Percentiles rank a stretch among this genome's conserved stretches.
These are phyloP conservation scores for Callimorpha dominula DNA, from an alignment of 2,888 invertebrate species.

Conservation along the genomic window DNA sequence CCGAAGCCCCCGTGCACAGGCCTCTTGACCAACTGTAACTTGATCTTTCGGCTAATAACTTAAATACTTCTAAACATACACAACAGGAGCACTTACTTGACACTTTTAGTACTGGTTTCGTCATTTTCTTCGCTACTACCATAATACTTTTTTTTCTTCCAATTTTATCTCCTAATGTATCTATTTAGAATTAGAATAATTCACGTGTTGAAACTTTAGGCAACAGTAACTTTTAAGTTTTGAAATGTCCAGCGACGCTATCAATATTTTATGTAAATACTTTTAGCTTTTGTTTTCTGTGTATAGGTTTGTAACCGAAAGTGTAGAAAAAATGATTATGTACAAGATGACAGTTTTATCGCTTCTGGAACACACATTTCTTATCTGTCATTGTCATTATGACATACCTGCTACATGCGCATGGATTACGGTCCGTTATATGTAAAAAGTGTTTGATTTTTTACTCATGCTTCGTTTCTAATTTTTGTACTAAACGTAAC, in stretches of 20 bases:
- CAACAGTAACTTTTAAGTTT: background rate
- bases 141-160: constrained; percentile 42
- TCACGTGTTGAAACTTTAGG: constrained; percentile 3
- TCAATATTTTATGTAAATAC: background rate
- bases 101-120: constrained; percentile 69
- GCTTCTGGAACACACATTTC: background rate
- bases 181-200: background rate
- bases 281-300: background rate
- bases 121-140: constrained; percentile 69
- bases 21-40: background rate
- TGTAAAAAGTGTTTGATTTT: background rate
- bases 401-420: background rate
- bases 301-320: background rate
- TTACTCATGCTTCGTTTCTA: background rate
- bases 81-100: constrained; percentile 57
- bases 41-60: background rate
- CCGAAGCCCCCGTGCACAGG: background rate
- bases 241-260: background rate
- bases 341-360: background rate
- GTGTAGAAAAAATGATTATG: background rate
- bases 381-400: background rate
- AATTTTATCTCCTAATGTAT: background rate
- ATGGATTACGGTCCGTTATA: background rate
- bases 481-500: background rate
- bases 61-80: background rate